Percentiles rank a stretch among this genome's conserved stretches.
phyloP scores from a whole-genome alignment of 1,140 invertebrate species.

The honey bee (Apis mellifera) region Amel_HAv3.1 CM009943.2:4349001-4349500 shows the following conservation, averaged over 20 bases:
- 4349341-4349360: neutral
- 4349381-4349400: slow-evolving; percentile 32
- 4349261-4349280: neutral
- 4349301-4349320: neutral
- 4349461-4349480: neutral
- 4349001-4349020: slow-evolving; percentile 25
- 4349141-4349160: slow-evolving; percentile 14
- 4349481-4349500: slow-evolving; percentile 47
- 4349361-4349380: slow-evolving; percentile 33
- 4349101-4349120: slow-evolving; percentile 58
- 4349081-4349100: slow-evolving; percentile 51
- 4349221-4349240: neutral
- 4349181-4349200: slow-evolving; percentile 21
- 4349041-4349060: slow-evolving; percentile 55
- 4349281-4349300: neutral
- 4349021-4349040: slow-evolving; percentile 29
- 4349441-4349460: no score
- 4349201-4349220: no score
- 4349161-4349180: neutral
- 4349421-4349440: neutral
- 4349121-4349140: slow-evolving; percentile 67
- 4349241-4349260: slow-evolving; percentile 9
- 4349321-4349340: slow-evolving; percentile 25
- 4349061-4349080: slow-evolving; percentile 60
- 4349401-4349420: neutral